Evolutionary conservation across 92 coral and sea anemone genomes (phyloP), one percentile per base, ranked within the genome.

Genomic region (Epizoanthus rinbou): DNA sequence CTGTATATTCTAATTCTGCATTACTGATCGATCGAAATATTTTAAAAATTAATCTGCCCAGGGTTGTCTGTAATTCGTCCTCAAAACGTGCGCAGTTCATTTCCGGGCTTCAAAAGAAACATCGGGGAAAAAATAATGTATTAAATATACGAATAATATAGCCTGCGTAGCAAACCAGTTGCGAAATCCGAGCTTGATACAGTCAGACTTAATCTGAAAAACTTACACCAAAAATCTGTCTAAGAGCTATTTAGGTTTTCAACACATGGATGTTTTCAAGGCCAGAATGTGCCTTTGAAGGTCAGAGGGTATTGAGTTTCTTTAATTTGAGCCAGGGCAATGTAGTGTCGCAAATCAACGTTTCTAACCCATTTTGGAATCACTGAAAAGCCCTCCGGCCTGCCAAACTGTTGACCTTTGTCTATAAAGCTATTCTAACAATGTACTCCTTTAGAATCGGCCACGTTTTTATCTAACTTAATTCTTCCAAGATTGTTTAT

Each of bases 291-390:
- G 24, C 47, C 68, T 33, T 57, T 78, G 82, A 41, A 78, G 82
- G 82, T 78, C 82, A 78, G 64, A 56, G 2, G 66, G 1, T 78
- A 39, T 78, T 43, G 47, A 78, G 54, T 78, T 78, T 78, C 82
- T 43, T 59, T 78, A 78, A 78, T 76, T 78, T 69, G 64, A 78
- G n/a, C 43, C n/a, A n/a, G 37, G 41, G 45, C 69, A 37, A 47
- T 64, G 24, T n/a, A 39, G 18, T 71, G 33, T n/a, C 57, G 45
- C 76, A 71, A 71, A 56, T 62, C 57, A 39, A 59, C 82, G 45
- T 41, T 45, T 76, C 69, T 0, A 31, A 11, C 69, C 56, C 60
- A 59, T 76, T 60, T 76, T 60, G 82, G 69, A n/a, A 60, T 76
- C 58, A 45, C 57, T 60, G 28, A 13, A 41, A 58, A 58, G 68